phyloP scores from a whole-genome alignment of 2,888 invertebrate genomes.

The Loripinus fragilis region DNA sequence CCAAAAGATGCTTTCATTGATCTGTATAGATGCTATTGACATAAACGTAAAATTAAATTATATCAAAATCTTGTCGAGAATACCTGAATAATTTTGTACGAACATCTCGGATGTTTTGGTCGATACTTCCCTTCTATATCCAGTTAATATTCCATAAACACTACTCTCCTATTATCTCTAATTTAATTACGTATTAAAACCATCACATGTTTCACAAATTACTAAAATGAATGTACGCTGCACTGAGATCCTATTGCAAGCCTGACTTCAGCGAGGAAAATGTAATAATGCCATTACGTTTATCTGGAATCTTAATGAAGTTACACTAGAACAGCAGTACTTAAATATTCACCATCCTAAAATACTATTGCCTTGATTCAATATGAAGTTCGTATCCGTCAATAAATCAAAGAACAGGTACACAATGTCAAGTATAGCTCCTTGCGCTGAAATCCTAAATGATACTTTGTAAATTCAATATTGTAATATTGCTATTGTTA shows the following conservation, averaged over 20 bases:
- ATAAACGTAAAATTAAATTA: background rate
- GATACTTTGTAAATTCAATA: background rate
- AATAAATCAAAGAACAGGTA: background rate
- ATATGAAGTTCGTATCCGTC: background rate
- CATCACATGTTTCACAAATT: background rate
- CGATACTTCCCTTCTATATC: background rate
- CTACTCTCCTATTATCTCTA: background rate
- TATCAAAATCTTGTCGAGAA: background rate
- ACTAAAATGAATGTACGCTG: background rate
- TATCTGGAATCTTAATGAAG: background rate
- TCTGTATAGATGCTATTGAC: constrained; percentile 5
- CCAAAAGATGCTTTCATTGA: background rate
- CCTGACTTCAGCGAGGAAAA: background rate
- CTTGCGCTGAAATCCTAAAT: background rate
- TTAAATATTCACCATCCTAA: background rate
- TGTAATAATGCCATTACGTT: background rate
- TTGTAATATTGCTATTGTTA: background rate
- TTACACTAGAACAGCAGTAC: background rate
- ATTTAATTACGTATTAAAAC: too few species aligned
- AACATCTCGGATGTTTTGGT: background rate
- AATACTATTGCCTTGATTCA: background rate
- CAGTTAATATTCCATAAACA: background rate
- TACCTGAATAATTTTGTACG: background rate
- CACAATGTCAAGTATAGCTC: background rate
- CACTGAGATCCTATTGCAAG: background rate